These are phyloP conservation scores for Chirona hameri DNA, from an alignment of 2,888 invertebrate species.

Conservation along the genomic window DNA sequence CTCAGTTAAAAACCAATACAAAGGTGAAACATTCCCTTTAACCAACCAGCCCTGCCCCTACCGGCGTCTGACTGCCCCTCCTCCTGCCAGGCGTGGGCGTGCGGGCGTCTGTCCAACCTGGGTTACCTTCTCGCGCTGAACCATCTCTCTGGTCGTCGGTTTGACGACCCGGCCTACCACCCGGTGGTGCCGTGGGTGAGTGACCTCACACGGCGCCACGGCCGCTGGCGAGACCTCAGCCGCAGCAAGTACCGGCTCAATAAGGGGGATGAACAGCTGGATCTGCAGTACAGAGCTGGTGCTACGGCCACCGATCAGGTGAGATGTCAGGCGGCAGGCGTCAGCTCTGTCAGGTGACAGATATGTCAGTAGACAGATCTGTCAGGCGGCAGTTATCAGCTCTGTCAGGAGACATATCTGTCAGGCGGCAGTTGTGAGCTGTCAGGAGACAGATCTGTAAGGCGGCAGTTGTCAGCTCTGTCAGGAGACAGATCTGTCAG, in stretches of 20 bases:
- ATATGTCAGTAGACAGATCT: too few species aligned
- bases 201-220: constrained; percentile 78
- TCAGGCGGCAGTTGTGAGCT: too few species aligned
- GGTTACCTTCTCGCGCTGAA: constrained; percentile 90
- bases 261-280: constrained; percentile 92
- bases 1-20: too few species aligned
- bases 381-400: too few species aligned
- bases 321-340: too few species aligned
- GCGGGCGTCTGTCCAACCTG: constrained; percentile 81
- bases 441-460: too few species aligned
- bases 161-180: constrained; percentile 84
- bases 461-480: too few species aligned
- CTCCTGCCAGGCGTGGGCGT: constrained; percentile 65
- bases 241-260: constrained; percentile 93
- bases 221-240: constrained; percentile 83
- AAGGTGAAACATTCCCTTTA: too few species aligned
- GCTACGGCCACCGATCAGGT: constrained; percentile 32
- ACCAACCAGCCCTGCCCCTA: too few species aligned
- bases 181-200: constrained; percentile 97
- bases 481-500: too few species aligned
- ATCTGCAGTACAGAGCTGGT: constrained; percentile 70
- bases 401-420: too few species aligned
- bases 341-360: too few species aligned
- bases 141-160: constrained; percentile 71
- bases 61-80: background rate